These are phyloP conservation scores for Luehdorfia chinensis DNA, from an alignment of 1,140 invertebrate genomes.

Conservation along the genomic window DNA sequence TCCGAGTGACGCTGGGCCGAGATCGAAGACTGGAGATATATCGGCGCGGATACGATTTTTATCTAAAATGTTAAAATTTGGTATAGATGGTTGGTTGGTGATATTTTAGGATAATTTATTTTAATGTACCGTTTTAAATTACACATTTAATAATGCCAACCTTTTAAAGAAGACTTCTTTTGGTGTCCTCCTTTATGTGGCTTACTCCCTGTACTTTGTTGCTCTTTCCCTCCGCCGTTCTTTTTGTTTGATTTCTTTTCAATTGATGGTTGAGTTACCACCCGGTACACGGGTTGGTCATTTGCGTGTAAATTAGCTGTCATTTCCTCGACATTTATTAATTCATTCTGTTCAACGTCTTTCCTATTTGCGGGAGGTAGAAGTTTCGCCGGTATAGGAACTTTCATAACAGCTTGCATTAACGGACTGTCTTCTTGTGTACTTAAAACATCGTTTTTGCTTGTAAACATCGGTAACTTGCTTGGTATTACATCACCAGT, in stretches of 20 bases:
- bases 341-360: conserved; percentile 57
- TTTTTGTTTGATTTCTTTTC: conserved; percentile 65
- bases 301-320: conserved; percentile 69
- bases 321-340: conserved; percentile 57
- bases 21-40: conserved; percentile 33
- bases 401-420: conserved; percentile 63
- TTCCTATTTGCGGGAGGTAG: conserved; percentile 53
- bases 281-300: conserved; percentile 67
- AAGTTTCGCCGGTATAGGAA: conserved; percentile 50
- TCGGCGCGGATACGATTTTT: conserved; percentile 58
- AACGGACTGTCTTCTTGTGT: conserved; percentile 61
- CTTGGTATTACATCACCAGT: conserved; percentile 51
- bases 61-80: conserved; percentile 57
- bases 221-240: conserved; percentile 45
- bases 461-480: conserved; percentile 49
- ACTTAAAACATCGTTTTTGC: conserved; percentile 58
- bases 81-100: too few species aligned
- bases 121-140: too few species aligned
- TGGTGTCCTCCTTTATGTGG: conserved; percentile 59
- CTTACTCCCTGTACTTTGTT: conserved; percentile 35
- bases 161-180: conserved; percentile 66
- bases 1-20: conserved; percentile 85
- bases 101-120: too few species aligned
- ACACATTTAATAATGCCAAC: too few species aligned
- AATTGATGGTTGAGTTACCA: conserved; percentile 62